Base-by-base conservation (phyloP, 2,113 vertebrate species). In the Trichomycterus rosablanca region DNA sequence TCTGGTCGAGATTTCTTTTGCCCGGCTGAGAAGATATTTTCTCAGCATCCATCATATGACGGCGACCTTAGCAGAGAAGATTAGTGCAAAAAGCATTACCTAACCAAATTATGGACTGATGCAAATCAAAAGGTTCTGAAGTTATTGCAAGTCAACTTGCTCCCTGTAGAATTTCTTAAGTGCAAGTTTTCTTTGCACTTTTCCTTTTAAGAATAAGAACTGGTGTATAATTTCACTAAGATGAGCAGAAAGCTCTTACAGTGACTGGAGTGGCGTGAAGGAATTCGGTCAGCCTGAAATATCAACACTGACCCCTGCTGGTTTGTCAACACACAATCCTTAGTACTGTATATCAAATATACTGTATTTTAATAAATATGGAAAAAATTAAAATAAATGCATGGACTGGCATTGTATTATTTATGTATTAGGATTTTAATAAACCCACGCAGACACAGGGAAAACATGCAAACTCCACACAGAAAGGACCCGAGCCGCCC, bases 251-350 rank as follows among this genome's bases (percentile, higher is more conserved):
- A 24, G 53, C 16, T 9, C 10, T 8, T 24, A 20, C 44, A 43
- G 32, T 35, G 52, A 52, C 5, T 12, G 34, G 16, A n/a, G 16
- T 14, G 7, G 26, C 2, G 42, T 32, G 28, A 24, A 74, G 50
- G 53, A 58, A 66, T 50, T 76, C 53, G 2, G 45, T 30, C 65
- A 57, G 74, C 73, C 63, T 66, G 59, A 72, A 75, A 77, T 50
- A 35, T 15, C 86, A 86, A 86, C 79, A 83, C 66, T 84, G 83
- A 82, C 86, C 81, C 80, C 84, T 74, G 63, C 76, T 86, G 86
- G 81, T 26, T 35, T 1, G 15, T 2, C 7, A 59, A 5, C 26
- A 37, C 45, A 56, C n/a, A n/a, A n/a, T n/a, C n/a, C n/a, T n/a
- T n/a, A n/a, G n/a, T n/a, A n/a, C n/a, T n/a, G n/a, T n/a, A 15